Conservation (phyloP, 2,888 invertebrate genomes). For the Chaetoderma sp. region DNA sequence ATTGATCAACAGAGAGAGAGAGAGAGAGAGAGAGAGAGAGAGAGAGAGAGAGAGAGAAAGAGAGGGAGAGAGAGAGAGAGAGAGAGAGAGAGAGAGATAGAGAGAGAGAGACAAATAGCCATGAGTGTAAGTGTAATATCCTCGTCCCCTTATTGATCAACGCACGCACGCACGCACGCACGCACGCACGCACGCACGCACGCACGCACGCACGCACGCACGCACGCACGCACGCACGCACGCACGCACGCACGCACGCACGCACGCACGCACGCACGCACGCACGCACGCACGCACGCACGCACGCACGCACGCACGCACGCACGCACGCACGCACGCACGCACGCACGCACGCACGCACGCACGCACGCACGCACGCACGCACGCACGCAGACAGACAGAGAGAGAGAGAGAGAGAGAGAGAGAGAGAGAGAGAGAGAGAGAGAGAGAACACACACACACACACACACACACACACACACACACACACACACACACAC, state of each 20-base stretch:
- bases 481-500: background rate
- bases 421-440: background rate
- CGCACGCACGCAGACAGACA: background rate
- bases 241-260: background rate
- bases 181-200: background rate
- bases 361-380: background rate
- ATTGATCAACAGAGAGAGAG: background rate
- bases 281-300: background rate
- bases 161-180: background rate
- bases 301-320: background rate
- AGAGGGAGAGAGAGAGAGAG: background rate
- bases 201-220: background rate
- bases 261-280: background rate
- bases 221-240: background rate
- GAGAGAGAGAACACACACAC: no score
- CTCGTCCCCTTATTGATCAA: no score
- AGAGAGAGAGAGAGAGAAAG: slow-evolving; percentile 6
- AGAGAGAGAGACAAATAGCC: background rate
- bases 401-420: slow-evolving; percentile 4
- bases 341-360: background rate
- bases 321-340: background rate
- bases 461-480: background rate
- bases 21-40: slow-evolving; percentile 13
- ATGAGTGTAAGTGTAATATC: background rate
- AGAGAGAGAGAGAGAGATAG: no score